These are phyloP conservation scores for Elephas maximus DNA, from an alignment of 2,113 vertebrate species.

Conservation along the genomic window DNA sequence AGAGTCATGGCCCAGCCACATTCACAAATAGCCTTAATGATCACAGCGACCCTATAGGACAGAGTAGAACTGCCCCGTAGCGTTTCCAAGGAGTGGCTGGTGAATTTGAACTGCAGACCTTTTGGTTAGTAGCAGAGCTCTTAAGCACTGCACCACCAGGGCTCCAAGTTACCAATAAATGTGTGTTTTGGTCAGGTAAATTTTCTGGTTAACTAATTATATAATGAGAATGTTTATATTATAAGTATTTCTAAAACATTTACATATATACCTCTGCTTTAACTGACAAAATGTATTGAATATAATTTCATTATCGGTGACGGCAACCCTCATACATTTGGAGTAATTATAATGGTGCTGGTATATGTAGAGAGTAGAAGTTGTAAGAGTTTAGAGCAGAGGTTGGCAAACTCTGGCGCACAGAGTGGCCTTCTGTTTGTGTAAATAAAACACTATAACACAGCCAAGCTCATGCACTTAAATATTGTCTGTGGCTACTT, in stretches of 20 bases:
- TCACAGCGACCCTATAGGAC: no score
- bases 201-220: slow-evolving; percentile 14
- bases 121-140: no score
- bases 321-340: neutral
- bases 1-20: no score
- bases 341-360: slow-evolving; percentile 1
- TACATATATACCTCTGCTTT: neutral
- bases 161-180: neutral
- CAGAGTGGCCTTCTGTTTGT: neutral
- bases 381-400: slow-evolving; percentile 2
- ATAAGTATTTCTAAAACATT: slow-evolving; percentile 13
- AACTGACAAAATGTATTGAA: neutral
- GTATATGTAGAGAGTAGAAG: neutral
- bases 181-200: neutral
- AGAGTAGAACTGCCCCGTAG: no score
- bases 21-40: no score
- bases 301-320: neutral
- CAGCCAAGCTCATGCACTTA: neutral
- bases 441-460: neutral
- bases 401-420: neutral
- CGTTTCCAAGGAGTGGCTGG: no score
- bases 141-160: no score
- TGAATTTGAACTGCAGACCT: no score
- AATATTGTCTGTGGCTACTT: neutral
- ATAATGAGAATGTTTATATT: neutral